These are phyloP conservation scores for Alosa alosa DNA, from an alignment of 2,113 vertebrate genomes.

Conservation along the genomic window DNA sequence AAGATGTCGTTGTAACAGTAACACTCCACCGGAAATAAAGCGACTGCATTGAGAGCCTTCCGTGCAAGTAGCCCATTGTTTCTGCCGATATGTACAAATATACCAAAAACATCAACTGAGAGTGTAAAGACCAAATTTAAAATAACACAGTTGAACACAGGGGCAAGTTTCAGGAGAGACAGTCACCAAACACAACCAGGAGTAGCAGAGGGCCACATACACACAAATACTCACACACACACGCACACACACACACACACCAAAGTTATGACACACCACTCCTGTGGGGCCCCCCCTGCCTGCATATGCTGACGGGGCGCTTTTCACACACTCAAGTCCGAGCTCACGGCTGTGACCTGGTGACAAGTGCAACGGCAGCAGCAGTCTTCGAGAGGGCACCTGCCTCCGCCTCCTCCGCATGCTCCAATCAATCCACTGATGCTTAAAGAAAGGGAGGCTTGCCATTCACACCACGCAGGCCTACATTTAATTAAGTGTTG, in stretches of 20 bases:
- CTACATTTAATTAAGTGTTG: background rate
- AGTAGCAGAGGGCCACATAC: background rate
- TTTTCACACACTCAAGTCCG: background rate
- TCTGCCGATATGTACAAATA: background rate
- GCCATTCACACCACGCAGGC: background rate
- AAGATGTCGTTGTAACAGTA: too few species aligned
- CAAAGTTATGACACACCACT: background rate
- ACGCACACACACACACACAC: background rate
- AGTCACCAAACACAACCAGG: background rate
- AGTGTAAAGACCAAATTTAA: background rate
- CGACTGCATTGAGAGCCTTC: too few species aligned
- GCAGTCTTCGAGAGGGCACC: background rate
- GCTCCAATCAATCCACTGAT: background rate
- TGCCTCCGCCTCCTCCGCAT: background rate
- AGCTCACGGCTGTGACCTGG: background rate
- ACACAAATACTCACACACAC: background rate
- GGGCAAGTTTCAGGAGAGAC: too few species aligned
- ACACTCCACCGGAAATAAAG: too few species aligned
- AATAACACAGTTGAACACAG: background rate
- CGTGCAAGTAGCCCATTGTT: too few species aligned
- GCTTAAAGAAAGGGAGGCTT: background rate
- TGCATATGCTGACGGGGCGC: background rate
- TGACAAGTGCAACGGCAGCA: background rate
- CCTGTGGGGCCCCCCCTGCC: background rate
- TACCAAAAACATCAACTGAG: background rate